Percentiles rank a stretch among this genome's conserved stretches.
Conservation (phyloP, 1,140 invertebrate genomes). For the Penaeus vannamei region DNA sequence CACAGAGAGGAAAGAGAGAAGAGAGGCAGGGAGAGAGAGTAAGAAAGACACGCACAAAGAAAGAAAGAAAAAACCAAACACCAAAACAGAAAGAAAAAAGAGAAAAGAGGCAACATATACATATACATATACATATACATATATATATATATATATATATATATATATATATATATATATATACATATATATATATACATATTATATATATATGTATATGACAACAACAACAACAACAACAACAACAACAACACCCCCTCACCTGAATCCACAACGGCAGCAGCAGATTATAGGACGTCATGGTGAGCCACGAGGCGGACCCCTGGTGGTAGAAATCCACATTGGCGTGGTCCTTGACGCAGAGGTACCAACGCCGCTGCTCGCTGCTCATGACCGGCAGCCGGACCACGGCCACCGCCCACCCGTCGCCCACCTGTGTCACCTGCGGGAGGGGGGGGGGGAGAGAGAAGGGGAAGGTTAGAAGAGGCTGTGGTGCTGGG, state of each 20-base stretch:
- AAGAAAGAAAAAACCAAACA: slow-evolving; percentile 17
- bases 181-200: too few species aligned
- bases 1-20: not conserved
- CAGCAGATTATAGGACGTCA: slow-evolving; percentile 40
- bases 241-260: not conserved
- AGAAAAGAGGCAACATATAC: too few species aligned
- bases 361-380: slow-evolving; percentile 49
- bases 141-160: too few species aligned
- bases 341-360: slow-evolving; percentile 26
- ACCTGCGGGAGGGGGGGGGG: slow-evolving; percentile 3
- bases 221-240: not conserved
- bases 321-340: slow-evolving; percentile 49
- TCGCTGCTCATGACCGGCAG: slow-evolving; percentile 41
- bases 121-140: too few species aligned
- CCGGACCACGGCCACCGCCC: slow-evolving; percentile 16
- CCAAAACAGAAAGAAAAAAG: too few species aligned
- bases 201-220: too few species aligned
- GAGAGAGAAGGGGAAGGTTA: not conserved
- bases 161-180: too few species aligned
- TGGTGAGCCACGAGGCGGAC: slow-evolving; percentile 41
- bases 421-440: not conserved
- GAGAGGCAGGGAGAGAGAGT: not conserved
- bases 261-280: slow-evolving; percentile 56
- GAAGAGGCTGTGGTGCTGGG: too few species aligned
- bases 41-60: slow-evolving; percentile 14